phyloP scores from a whole-genome alignment of 2,888 invertebrate species.

The Helobdella robusta region DNA sequence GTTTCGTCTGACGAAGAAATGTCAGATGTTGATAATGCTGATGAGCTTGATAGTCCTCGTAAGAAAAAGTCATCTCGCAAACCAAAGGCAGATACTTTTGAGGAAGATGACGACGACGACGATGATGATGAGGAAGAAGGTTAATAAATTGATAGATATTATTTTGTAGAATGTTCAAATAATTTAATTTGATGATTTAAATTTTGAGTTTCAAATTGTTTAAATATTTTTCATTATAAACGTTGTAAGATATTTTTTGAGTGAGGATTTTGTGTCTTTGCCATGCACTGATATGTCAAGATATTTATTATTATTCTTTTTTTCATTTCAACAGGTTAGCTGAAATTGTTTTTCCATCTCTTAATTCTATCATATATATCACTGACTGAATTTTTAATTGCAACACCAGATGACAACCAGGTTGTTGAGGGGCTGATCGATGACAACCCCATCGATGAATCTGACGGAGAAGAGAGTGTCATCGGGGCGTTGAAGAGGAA shows the following conservation, averaged over 20 bases:
- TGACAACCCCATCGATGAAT: constrained; percentile 34
- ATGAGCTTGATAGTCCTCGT: constrained; percentile 5
- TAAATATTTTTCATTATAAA: too few relatives aligned
- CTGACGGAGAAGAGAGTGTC: constrained; percentile 60
- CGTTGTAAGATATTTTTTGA: too few relatives aligned
- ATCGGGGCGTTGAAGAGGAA: constrained; percentile 34
- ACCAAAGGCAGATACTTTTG: background rate
- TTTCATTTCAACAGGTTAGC: background rate
- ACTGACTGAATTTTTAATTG: background rate
- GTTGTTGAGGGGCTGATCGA: constrained; percentile 36
- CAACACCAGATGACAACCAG: constrained; percentile 30
- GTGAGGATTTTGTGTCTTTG: too few relatives aligned
- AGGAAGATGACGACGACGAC: constrained; percentile 21
- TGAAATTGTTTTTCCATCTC: too few relatives aligned
- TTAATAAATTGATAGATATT: background rate
- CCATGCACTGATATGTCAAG: too few relatives aligned
- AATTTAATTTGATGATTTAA: too few relatives aligned
- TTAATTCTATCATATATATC: too few relatives aligned
- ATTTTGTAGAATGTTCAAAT: background rate
- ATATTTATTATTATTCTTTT: background rate
- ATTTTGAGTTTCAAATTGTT: too few relatives aligned
- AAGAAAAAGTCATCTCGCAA: constrained; percentile 23
- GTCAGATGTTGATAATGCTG: background rate
- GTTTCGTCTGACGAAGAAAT: background rate
- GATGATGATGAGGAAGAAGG: constrained; percentile 27